Base-by-base conservation (phyloP, 2,888 invertebrate species). In the Plebejus argus region DNA sequence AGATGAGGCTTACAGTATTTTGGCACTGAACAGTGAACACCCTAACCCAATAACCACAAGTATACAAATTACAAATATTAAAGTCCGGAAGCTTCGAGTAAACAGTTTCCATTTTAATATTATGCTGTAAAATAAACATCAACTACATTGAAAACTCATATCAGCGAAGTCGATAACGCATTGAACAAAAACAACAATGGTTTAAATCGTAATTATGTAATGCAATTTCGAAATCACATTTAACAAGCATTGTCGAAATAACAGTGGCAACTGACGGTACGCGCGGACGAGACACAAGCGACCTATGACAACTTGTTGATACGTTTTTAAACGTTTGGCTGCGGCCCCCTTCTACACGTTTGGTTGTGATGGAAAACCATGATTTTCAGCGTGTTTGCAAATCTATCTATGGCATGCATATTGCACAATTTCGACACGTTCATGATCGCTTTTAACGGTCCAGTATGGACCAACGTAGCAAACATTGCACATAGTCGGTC, bases 181-280 rank as follows among this genome's bases (percentile, higher is more conserved):
- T 74, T 74, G 20, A 74, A 74, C 45, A 74, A 74, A 74, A 74
- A 74, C 74, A 74, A 49, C 49, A 74, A 74, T 28, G 74, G 74
- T 53, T 74, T 74, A 53, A 74, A 74, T 74, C 49, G 49, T 74
- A 74, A 74, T 74, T 74, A 74, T 53, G 53, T 74, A 74, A 53
- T 28, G 53, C 53, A 74, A 74, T 74, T 74, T 74, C 49, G 74
- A 23, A 74, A 74, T 74, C 53, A 53, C 74, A 53, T 74, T 74
- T 74, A 74, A 74, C 74, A 7, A 53, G 49, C 72, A 72, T 53
- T 74, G 74, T 23, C 74, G 28, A 53, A 74, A 74, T 74, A 74
- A 74, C 18, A 53, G 74, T 23, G 28, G 49, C 28, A 74, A 49
- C 49, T 12, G 72, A 20, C 66, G 66, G 28, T 33, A 28, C 28